Evolutionary conservation across 2,888 invertebrate genomes (phyloP), one percentile per base, ranked within the genome.

Genomic region (Thysanoteuthis rhombus): DNA sequence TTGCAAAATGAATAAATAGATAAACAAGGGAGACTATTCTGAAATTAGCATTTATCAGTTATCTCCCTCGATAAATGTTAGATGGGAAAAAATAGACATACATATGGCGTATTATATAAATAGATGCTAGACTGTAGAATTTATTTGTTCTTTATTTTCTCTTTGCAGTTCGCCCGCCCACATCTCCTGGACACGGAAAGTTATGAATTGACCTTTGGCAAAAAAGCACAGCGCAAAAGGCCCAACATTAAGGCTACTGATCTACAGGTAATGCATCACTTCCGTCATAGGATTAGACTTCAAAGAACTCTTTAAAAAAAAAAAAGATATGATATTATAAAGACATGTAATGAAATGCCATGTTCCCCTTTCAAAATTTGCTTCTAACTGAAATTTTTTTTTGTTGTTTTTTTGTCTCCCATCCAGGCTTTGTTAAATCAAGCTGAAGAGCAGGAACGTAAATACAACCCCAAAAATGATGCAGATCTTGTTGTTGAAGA

Each of bases 141-240:
- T 36, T 75, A 75, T n/a, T 75, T 75, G 10, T 75, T 75, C n/a
- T n/a, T 8, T 75, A 3, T 58, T 45, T 10, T 42, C 89, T 94
- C 32, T 94, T 95, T 97, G 75, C 95, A 99, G 97, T 98, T 99
- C 97, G 98, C 98, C 22, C 98, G 99, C 95, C 99, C 99, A 2
- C 99, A 99, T 97, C 97, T 99, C 93, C 97, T 99, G 40, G 99
- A 99, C 95, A 99, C 99, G 0, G 99, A 99, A 97, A 98, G 98
- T 95, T 99, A 98, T 97, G 98, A 98, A 94, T 98, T 98, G 96
- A 99, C 99, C 25, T 99, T 99, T 97, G 99, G 99, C 0, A 98
- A 98, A 0, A 99, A 99, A 96, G 98, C 98, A 96, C 98, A 98
- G 95, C 98, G 99, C 93, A 99, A 99, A 97, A 98, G 98, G 94